phyloP scores from a whole-genome alignment of 1,140 invertebrate genomes.

The Rhopalosiphum maidis region DNA sequence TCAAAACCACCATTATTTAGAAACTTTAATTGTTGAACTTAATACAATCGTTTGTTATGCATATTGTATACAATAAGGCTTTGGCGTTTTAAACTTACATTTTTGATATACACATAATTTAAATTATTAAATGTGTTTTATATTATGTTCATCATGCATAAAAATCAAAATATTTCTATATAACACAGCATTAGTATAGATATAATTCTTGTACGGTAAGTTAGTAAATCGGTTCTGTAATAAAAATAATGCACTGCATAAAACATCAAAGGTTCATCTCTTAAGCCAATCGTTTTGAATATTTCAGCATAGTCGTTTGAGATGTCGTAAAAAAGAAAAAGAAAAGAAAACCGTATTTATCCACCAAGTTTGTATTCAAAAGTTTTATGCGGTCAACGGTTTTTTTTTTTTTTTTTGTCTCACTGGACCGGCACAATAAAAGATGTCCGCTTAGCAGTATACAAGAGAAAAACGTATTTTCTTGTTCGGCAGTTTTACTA shows the following conservation, averaged over 20 bases:
- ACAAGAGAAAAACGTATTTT: slow-evolving; percentile 44
- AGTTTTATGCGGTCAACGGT: slow-evolving; percentile 29
- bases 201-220: neutral
- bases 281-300: slow-evolving; percentile 45
- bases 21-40: neutral
- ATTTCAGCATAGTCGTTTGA: slow-evolving; percentile 11
- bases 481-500: slow-evolving; percentile 55
- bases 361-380: slow-evolving; percentile 48
- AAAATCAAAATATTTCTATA: neutral
- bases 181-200: neutral
- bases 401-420: slow-evolving; percentile 24
- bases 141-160: neutral
- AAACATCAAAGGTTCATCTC: slow-evolving; percentile 14
- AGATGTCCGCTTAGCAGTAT: slow-evolving; percentile 29
- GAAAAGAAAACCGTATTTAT: slow-evolving; percentile 43
- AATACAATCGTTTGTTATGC: neutral
- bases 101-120: neutral
- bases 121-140: neutral
- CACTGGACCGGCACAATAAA: slow-evolving; percentile 44
- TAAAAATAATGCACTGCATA: slow-evolving; percentile 28
- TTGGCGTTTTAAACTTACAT: neutral
- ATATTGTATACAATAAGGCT: neutral
- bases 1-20: neutral
- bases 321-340: slow-evolving; percentile 5
- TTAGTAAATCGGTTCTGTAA: slow-evolving; percentile 5